Percentiles rank a stretch among this genome's conserved stretches.
Conservation (phyloP, 2,888 invertebrate genomes). For the Pollenia angustigena region DNA sequence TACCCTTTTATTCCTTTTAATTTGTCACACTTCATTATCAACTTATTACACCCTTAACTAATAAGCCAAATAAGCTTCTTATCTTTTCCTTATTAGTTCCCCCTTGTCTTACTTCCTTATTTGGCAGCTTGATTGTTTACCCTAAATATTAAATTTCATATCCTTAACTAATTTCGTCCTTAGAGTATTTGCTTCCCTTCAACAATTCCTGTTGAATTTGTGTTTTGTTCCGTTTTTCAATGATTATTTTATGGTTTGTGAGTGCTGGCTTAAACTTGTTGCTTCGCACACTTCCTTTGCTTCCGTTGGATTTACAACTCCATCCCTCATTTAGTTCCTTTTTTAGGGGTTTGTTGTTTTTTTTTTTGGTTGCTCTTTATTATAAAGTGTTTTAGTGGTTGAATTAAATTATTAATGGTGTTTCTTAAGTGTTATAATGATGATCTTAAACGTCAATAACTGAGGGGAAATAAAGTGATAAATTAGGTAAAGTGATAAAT, state of each 20-base stretch:
- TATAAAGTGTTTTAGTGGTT: background rate
- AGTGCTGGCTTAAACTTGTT: conserved; percentile 17
- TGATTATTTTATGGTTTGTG: background rate
- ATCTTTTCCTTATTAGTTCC: conserved; percentile 17
- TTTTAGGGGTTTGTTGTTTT: conserved; percentile 41
- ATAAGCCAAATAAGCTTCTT: background rate
- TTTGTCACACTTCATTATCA: too few relatives aligned
- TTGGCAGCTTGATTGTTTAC: background rate
- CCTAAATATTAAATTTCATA: conserved; percentile 2
- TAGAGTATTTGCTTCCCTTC: background rate
- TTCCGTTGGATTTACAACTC: background rate
- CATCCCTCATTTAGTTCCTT: conserved; percentile 17
- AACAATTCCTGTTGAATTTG: conserved; percentile 10
- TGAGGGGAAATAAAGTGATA: too few relatives aligned
- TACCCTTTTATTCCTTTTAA: too few relatives aligned
- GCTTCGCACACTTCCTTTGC: conserved; percentile 39
- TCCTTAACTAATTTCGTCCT: background rate
- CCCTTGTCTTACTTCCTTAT: background rate
- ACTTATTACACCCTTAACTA: background rate
- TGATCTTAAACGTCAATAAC: too few relatives aligned
- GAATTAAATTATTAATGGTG: background rate
- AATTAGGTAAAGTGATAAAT: too few relatives aligned
- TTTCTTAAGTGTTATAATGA: too few relatives aligned
- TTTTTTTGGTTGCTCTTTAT: background rate
- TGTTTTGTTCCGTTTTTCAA: conserved; percentile 35